These are phyloP conservation scores for Mayetiola destructor DNA, from an alignment of 2,888 invertebrate genomes.

Conservation along the genomic window DNA sequence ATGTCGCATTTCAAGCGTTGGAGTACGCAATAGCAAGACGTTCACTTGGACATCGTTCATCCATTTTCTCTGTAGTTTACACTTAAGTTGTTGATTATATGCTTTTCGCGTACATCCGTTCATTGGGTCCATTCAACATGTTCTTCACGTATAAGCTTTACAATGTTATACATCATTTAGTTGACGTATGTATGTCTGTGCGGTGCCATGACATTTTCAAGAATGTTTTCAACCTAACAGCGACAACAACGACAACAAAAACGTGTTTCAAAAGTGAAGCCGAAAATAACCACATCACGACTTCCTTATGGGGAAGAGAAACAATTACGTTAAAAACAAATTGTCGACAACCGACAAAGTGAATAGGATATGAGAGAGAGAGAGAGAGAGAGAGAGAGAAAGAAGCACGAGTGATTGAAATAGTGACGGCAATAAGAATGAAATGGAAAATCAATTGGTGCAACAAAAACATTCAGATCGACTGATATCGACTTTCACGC, in stretches of 20 bases:
- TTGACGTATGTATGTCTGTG: neutral
- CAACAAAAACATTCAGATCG: too few species aligned
- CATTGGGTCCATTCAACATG: neutral
- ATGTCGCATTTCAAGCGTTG: neutral
- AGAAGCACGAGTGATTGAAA: neutral
- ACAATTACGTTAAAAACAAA: neutral
- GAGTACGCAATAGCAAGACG: neutral
- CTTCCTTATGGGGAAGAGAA: too few species aligned
- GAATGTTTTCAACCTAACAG: neutral
- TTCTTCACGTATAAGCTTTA: neutral
- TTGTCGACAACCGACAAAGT: slow-evolving; percentile 5
- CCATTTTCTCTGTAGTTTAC: neutral
- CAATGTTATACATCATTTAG: too few species aligned
- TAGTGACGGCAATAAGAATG: neutral
- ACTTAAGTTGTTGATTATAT: neutral
- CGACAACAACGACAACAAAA: neutral
- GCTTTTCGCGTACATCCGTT: neutral
- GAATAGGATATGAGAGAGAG: neutral
- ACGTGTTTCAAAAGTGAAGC: too few species aligned
- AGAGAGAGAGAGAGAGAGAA: neutral
- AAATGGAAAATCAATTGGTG: neutral
- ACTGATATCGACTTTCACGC: neutral
- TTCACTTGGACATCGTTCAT: neutral
- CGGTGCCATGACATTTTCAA: neutral
- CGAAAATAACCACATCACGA: too few species aligned